Evolutionary conservation across 2,113 vertebrate genomes (phyloP), one percentile per base, ranked within the genome.

Genomic region (Corythornis madagascariensis): DNA sequence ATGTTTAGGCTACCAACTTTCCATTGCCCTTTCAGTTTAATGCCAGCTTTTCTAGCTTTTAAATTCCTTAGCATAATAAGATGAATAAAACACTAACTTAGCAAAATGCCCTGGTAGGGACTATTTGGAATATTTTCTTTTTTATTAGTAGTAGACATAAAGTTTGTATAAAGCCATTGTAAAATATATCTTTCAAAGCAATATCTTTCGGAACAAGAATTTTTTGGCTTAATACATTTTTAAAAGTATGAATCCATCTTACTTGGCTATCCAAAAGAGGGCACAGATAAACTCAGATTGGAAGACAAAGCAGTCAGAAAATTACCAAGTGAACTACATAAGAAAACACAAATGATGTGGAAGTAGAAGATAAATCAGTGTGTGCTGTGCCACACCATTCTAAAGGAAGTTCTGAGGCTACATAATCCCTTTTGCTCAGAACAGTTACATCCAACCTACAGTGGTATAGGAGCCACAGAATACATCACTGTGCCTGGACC

Each of bases 1-100:
- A 96, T 97, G 95, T 95, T 96, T 96, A 91, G 87, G 85, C 92
- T 96, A 96, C 89, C 88, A 96, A 90, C 93, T 95, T 96, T 96
- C 96, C 94, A 94, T 28, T 82, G 78, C 43, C 69, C 73, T 86
- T 95, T 67, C 92, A 89, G 78, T 93, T 95, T 94, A 89, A 90
- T 87, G 90, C 71, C 87, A 92, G 78, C 42, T 94, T 94, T 95
- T 92, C 77, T 65, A 90, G 81, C 89, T 95, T 96, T 92, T 96
- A 94, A 94, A 96, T 95, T 96, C 86, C 45, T 90, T 75, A 55
- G 80, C 71, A 77, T 84, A 88, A 81, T 45, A 69, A 84, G 33
- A 91, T 89, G 79, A 95, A 92, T 90, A 91, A 95, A 96, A 93
- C 63, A 84, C 48, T 69, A 86, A 76, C 93, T 93, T 87, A 88